A percentile compares a stretch with the other conserved stretches of the same genome.
phyloP scores from a whole-genome alignment of 2,888 invertebrate genomes.

The Eulithis testata region DNA sequence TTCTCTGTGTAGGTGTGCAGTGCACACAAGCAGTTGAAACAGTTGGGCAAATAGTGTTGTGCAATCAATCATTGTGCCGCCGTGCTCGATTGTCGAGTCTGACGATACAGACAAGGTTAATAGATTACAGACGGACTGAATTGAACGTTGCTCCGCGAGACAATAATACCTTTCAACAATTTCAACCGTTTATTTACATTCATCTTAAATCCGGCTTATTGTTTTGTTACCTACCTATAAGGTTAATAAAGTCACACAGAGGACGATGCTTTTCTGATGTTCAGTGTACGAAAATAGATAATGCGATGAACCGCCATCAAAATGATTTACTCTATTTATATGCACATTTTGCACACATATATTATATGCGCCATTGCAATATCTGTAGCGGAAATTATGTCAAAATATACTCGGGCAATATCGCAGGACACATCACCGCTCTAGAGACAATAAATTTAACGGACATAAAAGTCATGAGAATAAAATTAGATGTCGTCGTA shows the following conservation, averaged over 20 bases:
- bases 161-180: conserved; percentile 39
- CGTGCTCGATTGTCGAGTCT: conserved; percentile 51
- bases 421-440: conserved; percentile 44
- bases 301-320: conserved; percentile 4
- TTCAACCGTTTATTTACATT: conserved; percentile 5
- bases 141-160: conserved; percentile 49
- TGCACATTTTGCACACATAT: no score
- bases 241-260: conserved; percentile 20
- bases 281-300: conserved; percentile 10
- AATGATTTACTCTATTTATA: conserved; percentile 11
- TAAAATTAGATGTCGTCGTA: conserved; percentile 78
- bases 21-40: conserved; percentile 45
- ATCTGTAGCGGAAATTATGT: conserved; percentile 18
- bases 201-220: conserved; percentile 16
- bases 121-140: conserved; percentile 58
- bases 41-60: conserved; percentile 65
- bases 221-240: conserved; percentile 3
- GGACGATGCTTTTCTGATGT: conserved; percentile 17
- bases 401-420: conserved; percentile 52
- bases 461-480: conserved; percentile 70
- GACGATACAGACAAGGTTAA: conserved; percentile 63
- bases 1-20: conserved; percentile 26
- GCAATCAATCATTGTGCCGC: conserved; percentile 57
- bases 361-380: no score
- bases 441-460: conserved; percentile 62